A percentile compares a stretch with the other conserved stretches of the same genome.
Evolutionary conservation across 2,113 vertebrate species (phyloP).

Genomic region (Rhea americana): DNA sequence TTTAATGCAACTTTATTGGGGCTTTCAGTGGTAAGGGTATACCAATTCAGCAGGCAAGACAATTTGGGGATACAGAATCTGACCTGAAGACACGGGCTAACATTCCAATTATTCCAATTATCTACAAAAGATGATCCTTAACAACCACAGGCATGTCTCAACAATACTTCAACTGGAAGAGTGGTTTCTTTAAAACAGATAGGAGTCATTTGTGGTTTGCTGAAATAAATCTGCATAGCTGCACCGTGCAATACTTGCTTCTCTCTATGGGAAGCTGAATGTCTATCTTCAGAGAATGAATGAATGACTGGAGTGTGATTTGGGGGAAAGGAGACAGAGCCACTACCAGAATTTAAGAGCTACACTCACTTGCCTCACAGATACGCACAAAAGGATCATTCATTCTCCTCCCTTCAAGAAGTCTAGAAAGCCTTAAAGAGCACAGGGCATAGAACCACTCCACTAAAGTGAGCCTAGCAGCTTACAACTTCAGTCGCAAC

Average conservation of each 20-base stretch:
- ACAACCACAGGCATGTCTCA: conserved; percentile 16
- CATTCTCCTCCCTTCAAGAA: background rate
- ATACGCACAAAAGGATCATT: background rate
- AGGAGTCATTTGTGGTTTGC: conserved; percentile 22
- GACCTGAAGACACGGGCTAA: background rate
- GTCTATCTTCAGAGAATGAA: background rate
- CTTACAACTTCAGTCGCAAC: background rate
- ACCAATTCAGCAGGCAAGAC: background rate
- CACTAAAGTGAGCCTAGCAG: background rate
- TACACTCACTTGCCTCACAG: background rate
- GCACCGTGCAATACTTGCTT: background rate
- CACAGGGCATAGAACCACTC: background rate
- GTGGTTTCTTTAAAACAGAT: conserved; percentile 21
- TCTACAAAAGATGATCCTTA: background rate
- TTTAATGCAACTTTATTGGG: background rate
- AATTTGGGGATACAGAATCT: background rate
- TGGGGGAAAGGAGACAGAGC: background rate
- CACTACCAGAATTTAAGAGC: background rate
- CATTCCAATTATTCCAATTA: background rate
- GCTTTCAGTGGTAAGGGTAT: background rate
- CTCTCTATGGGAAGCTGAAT: background rate
- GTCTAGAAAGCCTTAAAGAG: background rate
- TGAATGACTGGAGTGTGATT: background rate
- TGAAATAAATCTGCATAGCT: conserved; percentile 7
- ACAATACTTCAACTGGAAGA: background rate